These are phyloP conservation scores for Tetrax tetrax DNA, from an alignment of 2,113 vertebrate genomes.

Conservation along the genomic window DNA sequence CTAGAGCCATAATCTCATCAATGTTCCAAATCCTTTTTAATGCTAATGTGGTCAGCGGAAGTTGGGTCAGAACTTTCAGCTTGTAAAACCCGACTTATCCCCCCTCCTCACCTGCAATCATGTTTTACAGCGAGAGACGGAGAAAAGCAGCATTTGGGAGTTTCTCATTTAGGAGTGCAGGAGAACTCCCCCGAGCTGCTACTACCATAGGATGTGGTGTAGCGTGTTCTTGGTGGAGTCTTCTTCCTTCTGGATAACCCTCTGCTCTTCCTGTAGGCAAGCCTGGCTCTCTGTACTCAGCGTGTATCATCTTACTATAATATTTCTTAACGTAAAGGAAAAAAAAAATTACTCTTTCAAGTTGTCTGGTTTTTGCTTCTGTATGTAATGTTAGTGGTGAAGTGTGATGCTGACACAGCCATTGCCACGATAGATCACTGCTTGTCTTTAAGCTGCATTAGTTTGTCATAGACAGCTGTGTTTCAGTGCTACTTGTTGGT, in stretches of 20 bases:
- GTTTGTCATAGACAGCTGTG: fast-evolving
- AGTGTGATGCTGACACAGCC: background rate
- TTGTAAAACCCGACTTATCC: background rate
- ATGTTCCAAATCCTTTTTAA: background rate
- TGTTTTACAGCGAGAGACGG: background rate
- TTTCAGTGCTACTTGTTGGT: background rate
- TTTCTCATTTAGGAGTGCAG: background rate
- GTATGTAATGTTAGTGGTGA: background rate
- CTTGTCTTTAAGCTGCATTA: background rate
- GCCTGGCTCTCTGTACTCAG: background rate
- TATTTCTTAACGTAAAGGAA: background rate
- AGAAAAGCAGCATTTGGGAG: background rate
- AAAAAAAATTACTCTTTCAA: background rate
- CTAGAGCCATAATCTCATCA: background rate
- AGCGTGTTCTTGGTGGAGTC: background rate
- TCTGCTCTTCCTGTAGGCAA: background rate
- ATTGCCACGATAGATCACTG: background rate
- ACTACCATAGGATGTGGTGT: background rate
- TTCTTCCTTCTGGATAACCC: background rate
- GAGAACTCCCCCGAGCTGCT: background rate
- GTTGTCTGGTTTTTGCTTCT: background rate
- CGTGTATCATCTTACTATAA: background rate
- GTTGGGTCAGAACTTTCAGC: background rate
- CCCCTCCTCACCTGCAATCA: background rate
- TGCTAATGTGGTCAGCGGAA: background rate